Evolutionary conservation across 2,888 invertebrate species (phyloP), one percentile per base, ranked within the genome.

Genomic region (Patella ulyssiponensis): DNA sequence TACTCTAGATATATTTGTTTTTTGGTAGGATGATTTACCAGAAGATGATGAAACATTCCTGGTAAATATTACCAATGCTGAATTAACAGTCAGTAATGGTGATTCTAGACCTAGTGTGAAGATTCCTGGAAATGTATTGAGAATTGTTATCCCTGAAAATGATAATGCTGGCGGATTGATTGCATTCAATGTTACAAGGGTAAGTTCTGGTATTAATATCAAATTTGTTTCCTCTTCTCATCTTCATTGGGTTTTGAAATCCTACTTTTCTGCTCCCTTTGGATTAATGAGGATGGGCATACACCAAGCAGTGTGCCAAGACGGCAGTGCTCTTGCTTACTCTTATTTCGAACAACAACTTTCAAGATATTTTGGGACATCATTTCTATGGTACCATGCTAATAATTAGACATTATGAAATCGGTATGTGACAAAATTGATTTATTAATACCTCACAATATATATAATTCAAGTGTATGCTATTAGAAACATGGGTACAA

Each of bases 131-230:
- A 86, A 86, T 75, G 80, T 87, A 11, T 81, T 86, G 12, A 75
- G 81, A 1, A 82, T 91, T 20, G 87, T 86, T 14, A 90, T 91
- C 7, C 77, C 81, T 20, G 90, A 90, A 83, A 91, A 91, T 83
- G 91, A 91, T 81, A 86, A 90, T 78, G 89, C 91, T 5, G 81
- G 88, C 44, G 91, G 91, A 9, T 79, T 88, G 58, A 83, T 91
- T 0, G 85, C 91, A 82, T 89, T 91, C 76, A 81, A 88, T 82
- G 90, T 90, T 14, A 83, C 78, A 33, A 88, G 87, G 75, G 91
- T 91, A 79, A 86, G 88, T 83, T 14, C 54, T 20, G 44, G 7
- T 44, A 7, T 44, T 44, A 44, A 33, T 44, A 44, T 44, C 9
- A 44, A 44, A 44, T 9, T 44, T 44, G 44, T 44, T 44, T 44